phyloP scores from a whole-genome alignment of 2,888 invertebrate genomes.

The Branchinecta sandiegonensis region DNA sequence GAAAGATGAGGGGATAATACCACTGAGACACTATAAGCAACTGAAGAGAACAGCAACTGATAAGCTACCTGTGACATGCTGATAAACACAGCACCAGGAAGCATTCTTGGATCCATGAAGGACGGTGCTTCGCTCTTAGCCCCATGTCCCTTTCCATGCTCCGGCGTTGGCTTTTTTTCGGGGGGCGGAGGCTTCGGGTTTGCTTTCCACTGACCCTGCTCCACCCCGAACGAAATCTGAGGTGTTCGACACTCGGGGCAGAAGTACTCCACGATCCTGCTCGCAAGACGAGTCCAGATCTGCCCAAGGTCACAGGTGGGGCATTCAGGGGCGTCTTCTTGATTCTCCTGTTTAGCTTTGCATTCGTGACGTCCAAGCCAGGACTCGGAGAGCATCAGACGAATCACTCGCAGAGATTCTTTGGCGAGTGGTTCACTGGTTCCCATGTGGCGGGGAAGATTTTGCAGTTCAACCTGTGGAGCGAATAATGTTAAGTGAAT shows the following conservation, averaged over 20 bases:
- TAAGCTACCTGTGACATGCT: constrained; percentile 80
- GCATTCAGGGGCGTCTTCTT: constrained; percentile 50
- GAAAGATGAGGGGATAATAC: too few relatives aligned
- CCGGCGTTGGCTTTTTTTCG: constrained; percentile 47
- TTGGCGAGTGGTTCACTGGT: constrained; percentile 57
- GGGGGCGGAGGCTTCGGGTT: constrained; percentile 32
- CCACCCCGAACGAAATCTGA: constrained; percentile 46
- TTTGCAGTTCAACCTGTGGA: constrained; percentile 61
- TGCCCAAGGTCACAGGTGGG: constrained; percentile 82
- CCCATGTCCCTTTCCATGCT: constrained; percentile 41
- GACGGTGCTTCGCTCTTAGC: constrained; percentile 26
- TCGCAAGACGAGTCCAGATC: constrained; percentile 82
- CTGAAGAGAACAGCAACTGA: too few relatives aligned
- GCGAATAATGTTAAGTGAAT: background rate
- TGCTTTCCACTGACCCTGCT: constrained; percentile 2
- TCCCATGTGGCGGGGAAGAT: constrained; percentile 63
- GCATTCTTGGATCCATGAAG: constrained; percentile 43
- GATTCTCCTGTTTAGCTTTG: constrained; percentile 31
- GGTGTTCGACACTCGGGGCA: constrained; percentile 56
- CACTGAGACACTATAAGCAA: too few relatives aligned
- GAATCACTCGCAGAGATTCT: constrained; percentile 55
- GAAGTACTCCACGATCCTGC: constrained; percentile 61
- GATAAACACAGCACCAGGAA: constrained; percentile 69
- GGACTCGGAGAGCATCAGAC: constrained; percentile 54
- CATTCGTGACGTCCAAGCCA: constrained; percentile 50